Conservation (phyloP, 1,140 invertebrate genomes). For the Cotesia chilonis region DNA sequence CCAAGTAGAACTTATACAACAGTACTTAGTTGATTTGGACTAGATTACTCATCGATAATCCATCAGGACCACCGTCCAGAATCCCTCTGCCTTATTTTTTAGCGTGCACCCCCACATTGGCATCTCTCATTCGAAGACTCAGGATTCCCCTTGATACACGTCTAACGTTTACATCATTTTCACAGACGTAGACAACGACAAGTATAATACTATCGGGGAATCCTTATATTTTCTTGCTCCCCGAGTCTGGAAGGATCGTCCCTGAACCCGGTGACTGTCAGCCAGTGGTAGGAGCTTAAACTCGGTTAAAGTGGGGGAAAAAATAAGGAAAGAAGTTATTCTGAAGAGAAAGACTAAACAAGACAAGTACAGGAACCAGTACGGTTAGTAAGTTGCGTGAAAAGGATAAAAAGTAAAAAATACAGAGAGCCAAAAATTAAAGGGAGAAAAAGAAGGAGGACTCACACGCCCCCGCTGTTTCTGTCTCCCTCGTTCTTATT, state of each 20-base stretch:
- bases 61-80: conserved; percentile 30
- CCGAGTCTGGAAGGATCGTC: conserved; percentile 54
- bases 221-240: conserved; percentile 30
- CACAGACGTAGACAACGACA: too few relatives aligned
- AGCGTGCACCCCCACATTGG: not conserved
- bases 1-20: not conserved
- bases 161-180: too few relatives aligned
- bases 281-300: conserved; percentile 14
- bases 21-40: conserved; percentile 1
- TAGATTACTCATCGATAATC: conserved; percentile 17
- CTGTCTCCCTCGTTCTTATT: conserved; percentile 34
- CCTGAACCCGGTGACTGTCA: conserved; percentile 51
- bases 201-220: conserved; percentile 19
- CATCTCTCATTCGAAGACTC: not conserved
- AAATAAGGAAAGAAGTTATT: conserved; percentile 21
- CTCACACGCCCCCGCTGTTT: conserved; percentile 39
- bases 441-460: conserved; percentile 19
- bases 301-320: conserved; percentile 22
- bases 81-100: conserved; percentile 4
- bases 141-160: conserved; percentile 1
- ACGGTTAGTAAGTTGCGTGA: conserved; percentile 14
- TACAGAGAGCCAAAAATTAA: conserved; percentile 35
- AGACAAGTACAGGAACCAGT: conserved; percentile 26
- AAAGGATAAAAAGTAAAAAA: conserved; percentile 26
- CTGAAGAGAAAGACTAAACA: conserved; percentile 34